Conservation (phyloP, 1,140 invertebrate species). For the Pygmarrhopalites habei region DNA sequence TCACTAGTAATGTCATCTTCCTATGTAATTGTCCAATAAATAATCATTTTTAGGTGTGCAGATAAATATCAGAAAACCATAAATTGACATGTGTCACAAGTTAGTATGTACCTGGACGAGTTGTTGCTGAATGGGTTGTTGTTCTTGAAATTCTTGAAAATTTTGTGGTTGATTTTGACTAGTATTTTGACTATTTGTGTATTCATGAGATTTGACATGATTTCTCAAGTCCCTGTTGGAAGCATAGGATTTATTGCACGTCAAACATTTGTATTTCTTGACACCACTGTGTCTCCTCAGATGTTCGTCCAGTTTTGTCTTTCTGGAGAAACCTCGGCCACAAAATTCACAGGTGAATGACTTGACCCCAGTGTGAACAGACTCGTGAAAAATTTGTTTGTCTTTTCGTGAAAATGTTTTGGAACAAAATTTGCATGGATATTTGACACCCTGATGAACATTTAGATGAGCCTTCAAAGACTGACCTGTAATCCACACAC, state of each 20-base stretch:
- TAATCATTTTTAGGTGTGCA: too few relatives aligned
- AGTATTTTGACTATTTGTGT: too few relatives aligned
- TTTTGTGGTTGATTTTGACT: too few relatives aligned
- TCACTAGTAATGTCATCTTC: neutral
- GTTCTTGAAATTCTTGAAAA: too few relatives aligned
- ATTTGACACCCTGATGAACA: constrained; percentile 2
- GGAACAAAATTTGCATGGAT: constrained; percentile 14
- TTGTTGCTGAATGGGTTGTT: too few relatives aligned
- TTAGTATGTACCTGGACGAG: too few relatives aligned
- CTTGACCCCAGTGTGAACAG: constrained; percentile 20
- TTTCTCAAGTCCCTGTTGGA: constrained; percentile 16
- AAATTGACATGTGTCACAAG: too few relatives aligned
- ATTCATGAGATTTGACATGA: constrained; percentile 12
- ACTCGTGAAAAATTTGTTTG: constrained; percentile 16
- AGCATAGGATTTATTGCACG: constrained; percentile 17
- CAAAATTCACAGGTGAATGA: constrained; percentile 21
- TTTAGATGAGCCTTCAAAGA: constrained; percentile 9
- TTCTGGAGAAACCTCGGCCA: constrained; percentile 18
- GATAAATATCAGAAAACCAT: too few relatives aligned
- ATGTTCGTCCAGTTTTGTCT: constrained; percentile 23
- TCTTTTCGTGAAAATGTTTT: constrained; percentile 21
- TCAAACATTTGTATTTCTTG: constrained; percentile 3
- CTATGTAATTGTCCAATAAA: too few relatives aligned
- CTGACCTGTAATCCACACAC: neutral
- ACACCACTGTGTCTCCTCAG: constrained; percentile 1